Evolutionary conservation across 2,888 invertebrate species (phyloP), one percentile per base, ranked within the genome.

Genomic region (Cephus rjabovi): DNA sequence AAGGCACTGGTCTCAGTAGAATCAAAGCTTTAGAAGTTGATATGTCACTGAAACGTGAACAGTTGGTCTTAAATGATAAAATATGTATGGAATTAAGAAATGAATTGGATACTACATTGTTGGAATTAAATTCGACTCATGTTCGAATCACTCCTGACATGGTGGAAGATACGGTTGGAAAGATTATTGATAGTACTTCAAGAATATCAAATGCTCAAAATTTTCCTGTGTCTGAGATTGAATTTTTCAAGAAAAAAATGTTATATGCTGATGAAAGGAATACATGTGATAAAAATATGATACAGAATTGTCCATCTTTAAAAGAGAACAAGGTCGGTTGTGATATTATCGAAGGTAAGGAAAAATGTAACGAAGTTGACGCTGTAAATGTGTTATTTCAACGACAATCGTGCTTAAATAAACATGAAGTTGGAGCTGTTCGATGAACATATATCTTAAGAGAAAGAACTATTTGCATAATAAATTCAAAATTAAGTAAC

Each of bases 31-130:
- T 76, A 69, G 33, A 33, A 70, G 74, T 79, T 73, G 74, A 79
- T 34, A 35, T 40, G 12, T 79, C 76, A 34, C 37, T 79, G 30
- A 77, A 79, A 69, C 76, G 73, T 30, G 34, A 76, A 74, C 76
- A 40, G 35, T 33, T 77, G n/a, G 23, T 31, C 33, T 69, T 79
- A 69, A 79, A 76, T 11, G 74, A 76, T 69, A 34, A 74, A 40
- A 79, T 79, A 37, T 79, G 79, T 40, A 79, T 76, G 69, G 74
- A 79, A 40, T 74, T 79, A 1, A 73, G 76, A 34, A 79, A 79
- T 34, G 76, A 79, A 34, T 69, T 76, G 11, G 76, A 79, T 56
- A 69, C 76, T 76, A 69, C 74, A 30, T 69, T 79, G 34, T 73
- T 76, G 30, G 35, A 77, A 37, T 74, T 79, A 11, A 79, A 79